Evolutionary conservation across 2,888 invertebrate species (phyloP).

Genomic region (Nomada goodeniana): DNA sequence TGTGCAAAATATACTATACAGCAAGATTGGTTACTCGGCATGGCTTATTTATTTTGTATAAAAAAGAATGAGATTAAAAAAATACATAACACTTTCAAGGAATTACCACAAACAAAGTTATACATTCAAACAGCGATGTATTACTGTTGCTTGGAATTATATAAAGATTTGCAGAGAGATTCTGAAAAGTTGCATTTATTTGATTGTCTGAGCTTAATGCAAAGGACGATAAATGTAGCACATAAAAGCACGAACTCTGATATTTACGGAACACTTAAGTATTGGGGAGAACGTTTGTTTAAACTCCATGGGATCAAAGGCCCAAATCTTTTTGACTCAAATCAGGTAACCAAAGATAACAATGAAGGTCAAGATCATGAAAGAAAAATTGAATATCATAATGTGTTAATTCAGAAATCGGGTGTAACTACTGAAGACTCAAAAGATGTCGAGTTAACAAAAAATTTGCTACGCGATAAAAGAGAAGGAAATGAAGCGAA

Average conservation of each 20-base stretch:
- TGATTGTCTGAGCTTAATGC: slow-evolving; percentile 77
- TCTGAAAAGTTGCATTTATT: slow-evolving; percentile 70
- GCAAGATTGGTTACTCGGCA: slow-evolving; percentile 85
- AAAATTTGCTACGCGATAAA: background rate
- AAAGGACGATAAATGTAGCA: slow-evolving; percentile 61
- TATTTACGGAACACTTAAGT: slow-evolving; percentile 62
- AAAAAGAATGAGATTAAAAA: slow-evolving; percentile 73
- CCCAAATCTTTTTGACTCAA: background rate
- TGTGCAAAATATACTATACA: slow-evolving; percentile 84
- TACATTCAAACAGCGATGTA: slow-evolving; percentile 77
- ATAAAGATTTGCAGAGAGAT: slow-evolving; percentile 68
- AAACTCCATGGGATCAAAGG: slow-evolving; percentile 31
- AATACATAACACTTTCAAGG: slow-evolving; percentile 72
- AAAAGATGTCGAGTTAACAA: background rate
- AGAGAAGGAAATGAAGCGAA: background rate
- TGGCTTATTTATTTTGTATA: slow-evolving; percentile 85
- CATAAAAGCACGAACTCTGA: slow-evolving; percentile 52
- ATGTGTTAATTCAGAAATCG: background rate
- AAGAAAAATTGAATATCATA: background rate
- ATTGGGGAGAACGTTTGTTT: slow-evolving; percentile 62
- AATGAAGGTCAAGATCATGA: background rate
- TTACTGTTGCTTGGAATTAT: slow-evolving; percentile 77
- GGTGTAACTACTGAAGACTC: background rate
- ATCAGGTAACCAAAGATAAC: slow-evolving; percentile 3
- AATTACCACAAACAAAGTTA: slow-evolving; percentile 75